Evolutionary conservation across 2,113 vertebrate species (phyloP).

Genomic region (Dunckerocampus dactyliophorus): DNA sequence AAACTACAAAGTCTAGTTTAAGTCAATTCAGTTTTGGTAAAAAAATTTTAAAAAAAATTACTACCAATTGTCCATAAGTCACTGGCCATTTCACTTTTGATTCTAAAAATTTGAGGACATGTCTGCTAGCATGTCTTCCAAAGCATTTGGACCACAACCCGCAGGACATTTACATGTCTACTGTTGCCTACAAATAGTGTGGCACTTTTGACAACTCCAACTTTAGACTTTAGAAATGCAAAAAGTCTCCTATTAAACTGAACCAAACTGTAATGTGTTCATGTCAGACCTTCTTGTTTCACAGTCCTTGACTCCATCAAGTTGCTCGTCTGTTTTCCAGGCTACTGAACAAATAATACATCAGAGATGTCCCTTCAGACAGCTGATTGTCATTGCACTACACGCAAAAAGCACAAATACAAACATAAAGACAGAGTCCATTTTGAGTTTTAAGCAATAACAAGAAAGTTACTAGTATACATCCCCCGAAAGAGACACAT

Average conservation of each 20-base stretch:
- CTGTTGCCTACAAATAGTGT: background rate
- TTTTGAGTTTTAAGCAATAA: conserved; percentile 21
- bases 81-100: no score
- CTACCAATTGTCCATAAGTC: no score
- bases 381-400: conserved; percentile 47
- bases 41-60: no score
- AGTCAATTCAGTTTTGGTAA: no score
- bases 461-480: conserved; percentile 27
- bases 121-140: no score
- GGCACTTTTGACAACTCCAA: background rate
- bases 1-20: background rate
- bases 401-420: conserved; percentile 43
- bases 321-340: conserved; percentile 45
- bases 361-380: conserved; percentile 40
- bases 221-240: background rate
- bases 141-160: no score
- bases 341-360: conserved; percentile 40
- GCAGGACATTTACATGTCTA: background rate
- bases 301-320: conserved; percentile 31
- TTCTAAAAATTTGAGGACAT: no score
- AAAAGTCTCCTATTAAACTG: background rate
- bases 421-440: conserved; percentile 41
- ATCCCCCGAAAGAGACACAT: conserved; percentile 23
- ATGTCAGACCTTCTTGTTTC: conserved; percentile 37
- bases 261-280: background rate